Base-by-base conservation (phyloP, 2,888 invertebrate genomes). In the Beris morrisii region DNA sequence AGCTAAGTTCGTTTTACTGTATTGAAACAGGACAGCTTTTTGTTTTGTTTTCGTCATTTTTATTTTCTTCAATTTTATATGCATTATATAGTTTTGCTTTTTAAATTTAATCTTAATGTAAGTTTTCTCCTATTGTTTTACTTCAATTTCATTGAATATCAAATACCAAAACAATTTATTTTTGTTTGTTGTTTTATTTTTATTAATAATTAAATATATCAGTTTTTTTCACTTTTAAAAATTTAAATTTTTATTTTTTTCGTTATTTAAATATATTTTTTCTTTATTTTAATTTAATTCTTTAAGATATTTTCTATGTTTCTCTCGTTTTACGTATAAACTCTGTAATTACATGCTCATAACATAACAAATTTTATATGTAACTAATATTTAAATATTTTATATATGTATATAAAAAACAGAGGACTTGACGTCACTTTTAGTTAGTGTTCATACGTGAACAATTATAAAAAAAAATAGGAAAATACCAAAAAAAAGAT, bases 121-220 rank as follows among this genome's bases (percentile, higher is more conserved):
- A 45, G 44, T 30, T 64, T 54, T 54, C 22, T 48, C 5, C 7
- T 15, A 9, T 50, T 57, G 64, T 64, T 66, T 66, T 68, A 68
- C 64, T 68, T 66, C 68, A 68, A 68, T 68, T 66, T 66, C 53
- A 68, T 68, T 68, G 68, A 68, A 68, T 68, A 68, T 68, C 68
- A 68, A 68, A 66, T 68, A 68, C 68, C 66, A 68, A 66, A 68
- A 68, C 57, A 65, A 46, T 54, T 64, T 56, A 50, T 48, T 22
- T 48, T 30, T 61, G 6, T 61, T 61, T 22, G 11, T 53, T 61
- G 13, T 43, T 15, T 46, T 32, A 32, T 45, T 57, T 61, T 38
- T n/a, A 22, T 59, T 59, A 48, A 15, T 52, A 50, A 52, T 50
- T 38, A 61, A 50, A 61, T 61, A 61, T 50, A 50, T 61, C 61